Base-by-base conservation (phyloP, 2,113 vertebrate species). In the Zeus faber region DNA sequence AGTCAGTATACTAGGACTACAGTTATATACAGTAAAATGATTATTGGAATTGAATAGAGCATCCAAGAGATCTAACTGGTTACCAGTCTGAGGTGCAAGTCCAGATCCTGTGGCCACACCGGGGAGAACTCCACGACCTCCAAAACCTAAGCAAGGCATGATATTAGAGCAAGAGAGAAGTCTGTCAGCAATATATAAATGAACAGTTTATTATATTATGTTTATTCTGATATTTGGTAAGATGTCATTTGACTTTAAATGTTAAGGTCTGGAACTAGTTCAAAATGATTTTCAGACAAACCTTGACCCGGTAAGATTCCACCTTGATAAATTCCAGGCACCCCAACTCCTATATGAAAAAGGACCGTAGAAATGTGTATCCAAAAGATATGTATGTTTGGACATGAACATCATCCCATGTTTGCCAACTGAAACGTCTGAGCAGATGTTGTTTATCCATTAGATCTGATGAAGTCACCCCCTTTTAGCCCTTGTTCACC, bases 311-410 rank as follows among this genome's bases (percentile, higher is more conserved):
- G 85, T 10, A 81, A 64, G 46, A 70, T 79, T 70, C 85, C 82
- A 50, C 85, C 85, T 67, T 87, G 85, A 63, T 86, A 83, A 11
- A 85, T 79, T 63, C 85, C 85, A 39, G 85, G 83, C 13, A 87
- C 51, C 1, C 82, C 83, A n/a, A 87, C 51, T 5, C 85, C 85
- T 87, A 53, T 11, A 54, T 55, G 23, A 62, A 24, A 55, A 6
- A 17, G 59, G 9, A 58, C 41, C n/a, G n/a, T 3, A 6, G 40
- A 14, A 26, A 20, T 9, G 31, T 45, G 6, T 2, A 3, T 48
- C 16, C 5, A 41, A 5, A 4, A 35, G 9, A 35, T 35, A 10
- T 35, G 1, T 3, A 35, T 35, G 9, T 35, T 44, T 18, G 10
- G 11, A 40, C 16, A 13, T 29, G 9, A 29, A 29, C 7, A 29